phyloP scores from a whole-genome alignment of 2,797 vertebrate genomes.

The Heliangelus exortis region DNA sequence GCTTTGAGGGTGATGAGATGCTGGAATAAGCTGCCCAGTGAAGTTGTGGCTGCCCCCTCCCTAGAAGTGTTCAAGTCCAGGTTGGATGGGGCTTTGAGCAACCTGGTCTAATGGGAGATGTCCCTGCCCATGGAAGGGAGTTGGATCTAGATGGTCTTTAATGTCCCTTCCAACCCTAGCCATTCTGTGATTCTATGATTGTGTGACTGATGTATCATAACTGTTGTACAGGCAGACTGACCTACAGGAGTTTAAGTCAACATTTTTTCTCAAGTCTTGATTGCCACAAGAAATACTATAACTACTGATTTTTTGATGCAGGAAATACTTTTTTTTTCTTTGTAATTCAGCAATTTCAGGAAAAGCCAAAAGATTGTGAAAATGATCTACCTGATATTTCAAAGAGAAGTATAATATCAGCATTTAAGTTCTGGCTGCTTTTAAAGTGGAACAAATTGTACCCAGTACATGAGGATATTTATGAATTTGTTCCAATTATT shows the following conservation, averaged over 20 bases:
- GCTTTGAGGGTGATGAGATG: too few species aligned
- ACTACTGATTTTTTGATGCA: background rate
- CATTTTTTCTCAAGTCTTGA: background rate
- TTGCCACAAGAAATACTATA: background rate
- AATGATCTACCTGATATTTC: background rate
- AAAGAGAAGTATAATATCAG: background rate
- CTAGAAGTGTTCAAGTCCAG: too few species aligned
- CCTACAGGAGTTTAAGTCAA: background rate
- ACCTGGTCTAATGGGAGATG: too few species aligned
- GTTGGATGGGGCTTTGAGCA: too few species aligned
- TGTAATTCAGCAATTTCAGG: background rate
- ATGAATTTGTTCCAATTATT: background rate
- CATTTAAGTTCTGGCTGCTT: background rate
- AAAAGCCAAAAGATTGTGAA: background rate
- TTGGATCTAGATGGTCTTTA: too few species aligned
- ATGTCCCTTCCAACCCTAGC: too few species aligned
- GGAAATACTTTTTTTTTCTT: background rate
- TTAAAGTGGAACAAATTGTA: background rate
- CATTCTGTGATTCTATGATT: too few species aligned
- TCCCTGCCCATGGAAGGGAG: too few species aligned
- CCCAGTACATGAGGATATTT: accelerated
- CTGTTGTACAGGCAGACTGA: background rate
- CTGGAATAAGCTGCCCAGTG: too few species aligned
- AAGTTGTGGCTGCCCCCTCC: too few species aligned
- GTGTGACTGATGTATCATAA: too few species aligned